Base-by-base conservation (phyloP, 1,140 invertebrate species). In the Saxidomus purpurata region DNA sequence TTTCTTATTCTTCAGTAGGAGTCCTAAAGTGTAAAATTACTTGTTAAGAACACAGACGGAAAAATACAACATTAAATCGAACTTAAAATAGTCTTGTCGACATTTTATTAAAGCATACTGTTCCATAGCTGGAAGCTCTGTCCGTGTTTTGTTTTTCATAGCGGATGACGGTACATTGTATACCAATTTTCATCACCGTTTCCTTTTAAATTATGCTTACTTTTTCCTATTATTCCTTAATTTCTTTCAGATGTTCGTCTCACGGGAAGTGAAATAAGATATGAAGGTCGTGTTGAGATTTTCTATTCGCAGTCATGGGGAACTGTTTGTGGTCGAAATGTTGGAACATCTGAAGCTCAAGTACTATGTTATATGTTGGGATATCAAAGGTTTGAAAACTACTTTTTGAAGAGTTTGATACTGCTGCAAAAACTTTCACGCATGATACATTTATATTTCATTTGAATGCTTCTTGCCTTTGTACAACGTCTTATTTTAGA, bases 291-390 rank as follows among this genome's bases (percentile, higher is more conserved):
- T 28, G 59, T 63, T 63, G n/a, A 63, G 15, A 43, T 43, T 8
- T 43, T 8, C 15, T 98, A 99, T 94, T 96, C 97, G 76, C 97
- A 97, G 8, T 97, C 97, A 89, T 99, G 98, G 98, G 98, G 98
- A 17, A 97, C 97, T 19, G 96, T 99, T 19, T 99, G 98, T 94
- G 98, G 99, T 94, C 98, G 99, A 94, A 98, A 98, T 94, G 99
- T 98, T 98, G 98, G 98, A 93, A 94, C 97, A 36, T 94, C 96
- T 8, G 98, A 99, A 88, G 98, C 98, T 0, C 95, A 96, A 36
- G 97, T 99, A 2, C 97, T 98, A 9, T 99, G 98, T 95, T 96
- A 97, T 81, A 97, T 97, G 93, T 95, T 98, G 61, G 98, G 98
- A 25, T 92, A 28, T 63, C 19, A 25, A 28, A 63, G 59, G 59